Evolutionary conservation across 2,888 invertebrate species (phyloP).

Genomic region (Cabera pusaria): DNA sequence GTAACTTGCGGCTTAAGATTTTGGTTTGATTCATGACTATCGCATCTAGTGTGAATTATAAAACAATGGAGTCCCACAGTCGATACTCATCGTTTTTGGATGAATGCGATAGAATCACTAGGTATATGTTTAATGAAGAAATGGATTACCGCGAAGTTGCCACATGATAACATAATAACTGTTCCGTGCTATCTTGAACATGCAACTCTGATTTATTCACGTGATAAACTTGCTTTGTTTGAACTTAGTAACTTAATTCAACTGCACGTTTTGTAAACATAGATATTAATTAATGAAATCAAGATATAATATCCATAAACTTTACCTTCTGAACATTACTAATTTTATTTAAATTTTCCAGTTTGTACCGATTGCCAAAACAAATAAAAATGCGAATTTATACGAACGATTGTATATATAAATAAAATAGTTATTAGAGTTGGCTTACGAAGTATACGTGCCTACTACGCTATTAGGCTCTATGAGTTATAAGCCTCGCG

Average conservation of each 20-base stretch:
- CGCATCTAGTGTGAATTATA: constrained; percentile 30
- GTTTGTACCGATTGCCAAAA: too few species aligned
- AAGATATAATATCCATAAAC: too few species aligned
- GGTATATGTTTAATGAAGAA: constrained; percentile 45
- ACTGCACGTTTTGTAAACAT: too few species aligned
- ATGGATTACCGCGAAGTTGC: constrained; percentile 44
- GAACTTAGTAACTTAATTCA: constrained; percentile 1
- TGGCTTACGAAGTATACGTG: too few species aligned
- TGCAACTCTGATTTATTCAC: constrained; percentile 8
- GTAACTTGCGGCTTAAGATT: too few species aligned
- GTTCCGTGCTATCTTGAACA: constrained; percentile 14
- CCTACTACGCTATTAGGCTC: too few species aligned
- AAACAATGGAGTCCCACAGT: constrained; percentile 31
- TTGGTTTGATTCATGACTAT: constrained; percentile 31
- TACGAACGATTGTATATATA: too few species aligned
- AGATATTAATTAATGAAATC: too few species aligned
- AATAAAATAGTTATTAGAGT: too few species aligned
- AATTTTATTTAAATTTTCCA: constrained; percentile 2
- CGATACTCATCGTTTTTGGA: constrained; percentile 56
- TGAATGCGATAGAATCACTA: constrained; percentile 54
- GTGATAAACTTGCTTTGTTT: constrained; percentile 2
- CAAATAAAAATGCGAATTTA: too few species aligned
- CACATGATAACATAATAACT: constrained; percentile 22
- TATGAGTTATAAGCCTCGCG: too few species aligned
- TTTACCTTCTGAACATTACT: constrained; percentile 5